Base-by-base conservation (phyloP, 2,888 invertebrate genomes). In the Eupsilia transversa region DNA sequence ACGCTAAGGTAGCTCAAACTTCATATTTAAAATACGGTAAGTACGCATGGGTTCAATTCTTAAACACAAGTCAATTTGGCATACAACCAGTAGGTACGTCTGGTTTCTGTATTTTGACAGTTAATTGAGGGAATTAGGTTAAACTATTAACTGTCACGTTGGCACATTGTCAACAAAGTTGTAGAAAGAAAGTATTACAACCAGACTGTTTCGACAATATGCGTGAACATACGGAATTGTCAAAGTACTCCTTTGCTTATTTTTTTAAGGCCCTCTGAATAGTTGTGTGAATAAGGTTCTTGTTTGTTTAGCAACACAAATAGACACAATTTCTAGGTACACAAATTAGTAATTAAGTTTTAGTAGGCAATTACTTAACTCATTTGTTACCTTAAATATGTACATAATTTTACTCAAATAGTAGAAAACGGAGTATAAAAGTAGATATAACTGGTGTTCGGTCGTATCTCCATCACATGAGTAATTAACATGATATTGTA, bases 141-240 rank as follows among this genome's bases (percentile, higher is more conserved):
- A 30, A 84, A 74, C 61, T 84, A 68, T 60, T 60, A 68, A 72
- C 52, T 56, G 80, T 60, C 46, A 63, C 27, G 57, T 74, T 81
- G 80, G 81, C 84, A 81, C 43, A 46, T 71, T 57, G 67, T 80
- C 84, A 81, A 84, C 61, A 52, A 46, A 52, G 12, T 78, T 60
- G 23, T 59, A 20, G n/a, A 84, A 67, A 56, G 38, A 69, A 78
- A 79, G 56, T 60, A 59, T 82, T 46, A 59, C 41, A 72, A 38
- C 35, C 41, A 38, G 7, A 77, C 49, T 33, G n/a, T 64, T 57
- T 38, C 52, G 23, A 46, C 64, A 65, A 52, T 52, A 27, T 54
- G 35, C 68, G 52, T 61, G 7, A 30, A 64, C 46, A 56, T 41
- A 80, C 6, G 27, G 7, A 57, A 61, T 59, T 7, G 56, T 69